Evolutionary conservation across 2,888 invertebrate genomes (phyloP), one percentile per base, ranked within the genome.

Genomic region (Chymomyza procnemis): DNA sequence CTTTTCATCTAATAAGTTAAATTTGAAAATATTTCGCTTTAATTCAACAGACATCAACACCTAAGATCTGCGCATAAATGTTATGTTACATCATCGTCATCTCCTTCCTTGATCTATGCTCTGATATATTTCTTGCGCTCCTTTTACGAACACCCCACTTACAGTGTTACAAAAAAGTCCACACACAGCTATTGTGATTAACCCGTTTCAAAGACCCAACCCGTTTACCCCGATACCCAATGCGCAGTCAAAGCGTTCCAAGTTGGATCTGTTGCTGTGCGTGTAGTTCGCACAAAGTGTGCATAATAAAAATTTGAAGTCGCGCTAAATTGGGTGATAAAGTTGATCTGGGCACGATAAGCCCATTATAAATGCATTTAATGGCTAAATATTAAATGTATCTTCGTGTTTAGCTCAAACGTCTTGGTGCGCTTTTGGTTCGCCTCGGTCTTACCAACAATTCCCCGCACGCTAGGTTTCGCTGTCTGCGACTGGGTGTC

Each of bases 321-420:
- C 71, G 69, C 73, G 61, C 71, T 76, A 79, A 84, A 80, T 79
- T 84, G 76, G 80, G 77, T 84, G 87, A 88, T 89, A 87, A 88
- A 88, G 81, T 80, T 85, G 88, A 89, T 89, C 74, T 77, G 76
- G 65, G 76, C 88, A 88, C 87, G 89, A 89, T 89, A 88, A 89
- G 80, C 65, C 75, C 83, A 89, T 88, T 88, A 84, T 85, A 88
- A 85, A 88, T 87, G 81, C 88, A 88, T 88, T 86, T 86, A 85
- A 80, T 85, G 80, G 81, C 71, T 78, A 82, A 83, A 80, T 81
- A 84, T 79, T 77, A 76, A 81, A 85, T 85, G 86, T 81, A 73
- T 81, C 77, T 80, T 84, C 80, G 74, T 81, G 77, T 79, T 72
- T 69, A 66, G 69, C 26, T 30, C 34, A 4, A 34, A 12, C 18